These are phyloP conservation scores for Anarsia innoxiella DNA, from an alignment of 2,888 invertebrate species.

Conservation along the genomic window DNA sequence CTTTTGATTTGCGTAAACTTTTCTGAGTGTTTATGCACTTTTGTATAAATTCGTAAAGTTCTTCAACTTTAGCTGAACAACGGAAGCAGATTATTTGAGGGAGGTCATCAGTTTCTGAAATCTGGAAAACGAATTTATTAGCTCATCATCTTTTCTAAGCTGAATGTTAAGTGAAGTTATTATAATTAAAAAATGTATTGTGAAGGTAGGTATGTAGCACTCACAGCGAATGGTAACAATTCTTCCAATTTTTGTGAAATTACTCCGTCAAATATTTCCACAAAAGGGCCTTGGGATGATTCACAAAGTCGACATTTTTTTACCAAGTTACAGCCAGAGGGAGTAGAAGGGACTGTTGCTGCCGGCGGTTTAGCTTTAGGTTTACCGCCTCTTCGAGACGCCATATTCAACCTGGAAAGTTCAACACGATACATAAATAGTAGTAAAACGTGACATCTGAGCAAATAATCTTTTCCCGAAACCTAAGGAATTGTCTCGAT, in stretches of 20 bases:
- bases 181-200: background rate
- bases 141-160: background rate
- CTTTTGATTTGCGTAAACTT: slow-evolving; percentile 40
- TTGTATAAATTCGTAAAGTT: slow-evolving; percentile 62
- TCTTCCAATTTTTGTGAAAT: slow-evolving; percentile 63
- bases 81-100: slow-evolving; percentile 72
- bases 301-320: slow-evolving; percentile 55
- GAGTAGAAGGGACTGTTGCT: background rate
- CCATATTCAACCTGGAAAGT: slow-evolving; percentile 31
- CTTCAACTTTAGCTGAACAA: slow-evolving; percentile 68
- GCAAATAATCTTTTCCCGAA: too few relatives aligned
- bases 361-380: background rate
- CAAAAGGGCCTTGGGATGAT: slow-evolving; percentile 63
- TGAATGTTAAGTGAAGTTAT: background rate
- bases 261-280: slow-evolving; percentile 60
- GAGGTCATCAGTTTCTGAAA: slow-evolving; percentile 63
- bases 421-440: too few relatives aligned
- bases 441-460: too few relatives aligned
- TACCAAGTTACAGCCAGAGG: background rate
- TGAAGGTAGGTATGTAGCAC: slow-evolving; percentile 20
- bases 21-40: slow-evolving; percentile 63
- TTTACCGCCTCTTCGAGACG: slow-evolving; percentile 42
- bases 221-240: slow-evolving; percentile 63
- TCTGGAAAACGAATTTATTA: slow-evolving; percentile 29
- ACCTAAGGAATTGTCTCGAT: too few relatives aligned